Percentiles rank a stretch among this genome's conserved stretches.
phyloP scores from a whole-genome alignment of 2,113 vertebrate species.

The Eretmochelys imbricata region DNA sequence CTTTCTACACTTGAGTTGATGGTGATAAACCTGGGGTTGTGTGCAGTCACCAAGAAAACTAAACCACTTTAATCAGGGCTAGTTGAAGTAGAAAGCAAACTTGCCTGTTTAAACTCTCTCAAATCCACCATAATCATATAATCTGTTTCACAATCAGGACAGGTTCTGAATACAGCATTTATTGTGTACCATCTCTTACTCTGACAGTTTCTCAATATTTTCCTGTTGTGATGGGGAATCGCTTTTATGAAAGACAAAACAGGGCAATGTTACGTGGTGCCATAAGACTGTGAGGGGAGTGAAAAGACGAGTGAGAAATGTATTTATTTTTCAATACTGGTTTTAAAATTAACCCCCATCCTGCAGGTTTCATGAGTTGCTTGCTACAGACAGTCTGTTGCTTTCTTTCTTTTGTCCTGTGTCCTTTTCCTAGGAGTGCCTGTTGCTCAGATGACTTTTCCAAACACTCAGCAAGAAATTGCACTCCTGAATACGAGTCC shows the following conservation, averaged over 20 bases:
- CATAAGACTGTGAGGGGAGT: not conserved
- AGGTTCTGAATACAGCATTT: not conserved
- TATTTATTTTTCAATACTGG: not conserved
- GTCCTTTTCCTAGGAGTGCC: not conserved
- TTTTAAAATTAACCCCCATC: not conserved
- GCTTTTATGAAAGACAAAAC: not conserved
- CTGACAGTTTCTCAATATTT: not conserved
- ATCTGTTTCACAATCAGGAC: not conserved
- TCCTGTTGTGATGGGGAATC: not conserved
- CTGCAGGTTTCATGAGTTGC: not conserved
- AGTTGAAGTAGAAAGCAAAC: not conserved
- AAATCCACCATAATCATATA: not conserved
- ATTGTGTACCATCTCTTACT: not conserved
- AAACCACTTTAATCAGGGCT: not conserved
- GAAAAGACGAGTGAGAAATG: not conserved
- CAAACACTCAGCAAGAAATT: not conserved
- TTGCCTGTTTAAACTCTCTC: not conserved
- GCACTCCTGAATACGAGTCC: not conserved
- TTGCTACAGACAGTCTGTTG: not conserved
- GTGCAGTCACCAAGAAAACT: not conserved
- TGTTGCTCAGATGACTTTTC: not conserved
- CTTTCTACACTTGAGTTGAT: constrained; percentile 24
- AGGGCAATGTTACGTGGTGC: not conserved
- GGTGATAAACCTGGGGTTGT: constrained; percentile 28
- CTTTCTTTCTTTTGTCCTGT: not conserved